Conservation (phyloP, 2,888 invertebrate genomes). For the Temnothorax unifasciatus region DNA sequence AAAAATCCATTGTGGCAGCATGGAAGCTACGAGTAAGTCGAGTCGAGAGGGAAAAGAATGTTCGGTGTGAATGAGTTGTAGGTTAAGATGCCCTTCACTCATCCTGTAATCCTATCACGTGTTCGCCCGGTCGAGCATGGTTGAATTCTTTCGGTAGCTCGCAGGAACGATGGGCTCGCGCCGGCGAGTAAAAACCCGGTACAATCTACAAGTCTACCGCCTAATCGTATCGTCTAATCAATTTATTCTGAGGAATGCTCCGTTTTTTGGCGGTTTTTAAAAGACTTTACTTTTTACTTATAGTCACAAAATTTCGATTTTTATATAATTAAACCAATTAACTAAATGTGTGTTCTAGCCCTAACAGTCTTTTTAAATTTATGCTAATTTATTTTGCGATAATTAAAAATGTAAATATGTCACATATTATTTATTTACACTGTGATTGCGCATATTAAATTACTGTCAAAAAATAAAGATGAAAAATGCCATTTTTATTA, state of each 20-base stretch:
- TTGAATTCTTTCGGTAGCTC: conserved; percentile 41
- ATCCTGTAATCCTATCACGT: conserved; percentile 49
- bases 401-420: neutral
- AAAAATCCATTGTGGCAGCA: conserved; percentile 79
- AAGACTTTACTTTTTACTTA: neutral
- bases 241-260: neutral
- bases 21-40: conserved; percentile 81
- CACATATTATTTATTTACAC: neutral
- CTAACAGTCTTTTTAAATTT: neutral
- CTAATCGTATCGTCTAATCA: neutral
- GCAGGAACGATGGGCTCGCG: neutral
- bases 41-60: conserved; percentile 64
- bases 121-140: neutral
- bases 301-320: neutral
- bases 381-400: neutral
- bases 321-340: neutral
- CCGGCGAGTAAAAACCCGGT: neutral
- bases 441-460: neutral
- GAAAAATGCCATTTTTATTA: neutral
- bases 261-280: neutral
- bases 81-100: conserved; percentile 59
- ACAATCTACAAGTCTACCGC: neutral
- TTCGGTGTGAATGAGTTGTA: conserved; percentile 49
- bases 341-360: neutral
- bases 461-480: neutral